Evolutionary conservation across 2,888 invertebrate genomes (phyloP).

Genomic region (Eledone cirrhosa): DNA sequence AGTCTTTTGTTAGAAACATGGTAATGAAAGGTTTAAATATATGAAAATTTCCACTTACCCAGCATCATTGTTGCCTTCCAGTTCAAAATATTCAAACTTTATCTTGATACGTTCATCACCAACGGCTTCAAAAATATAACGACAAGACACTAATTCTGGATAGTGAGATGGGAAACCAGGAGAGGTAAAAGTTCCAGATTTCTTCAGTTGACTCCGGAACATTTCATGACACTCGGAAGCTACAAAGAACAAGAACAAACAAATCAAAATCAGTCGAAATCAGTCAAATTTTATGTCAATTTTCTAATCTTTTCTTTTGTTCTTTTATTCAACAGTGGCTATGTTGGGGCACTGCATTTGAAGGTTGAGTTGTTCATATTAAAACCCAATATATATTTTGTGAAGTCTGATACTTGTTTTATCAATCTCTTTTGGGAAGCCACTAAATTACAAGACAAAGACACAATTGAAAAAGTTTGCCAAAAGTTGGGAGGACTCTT

Average conservation of each 20-base stretch:
- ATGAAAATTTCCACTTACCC: neutral
- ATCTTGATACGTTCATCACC: conserved; percentile 57
- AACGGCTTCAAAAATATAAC: conserved; percentile 56
- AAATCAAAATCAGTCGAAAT: neutral
- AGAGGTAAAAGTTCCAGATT: conserved; percentile 53
- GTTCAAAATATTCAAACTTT: conserved; percentile 54
- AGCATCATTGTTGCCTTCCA: conserved; percentile 44
- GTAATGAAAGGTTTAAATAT: neutral
- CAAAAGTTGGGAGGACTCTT: no score
- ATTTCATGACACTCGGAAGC: conserved; percentile 25
- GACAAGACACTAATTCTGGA: conserved; percentile 51
- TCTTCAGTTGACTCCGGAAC: conserved; percentile 20
- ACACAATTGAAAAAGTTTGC: no score
- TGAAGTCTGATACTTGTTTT: no score
- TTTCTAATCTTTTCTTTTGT: no score
- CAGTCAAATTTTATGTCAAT: no score
- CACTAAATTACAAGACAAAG: no score
- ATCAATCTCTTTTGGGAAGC: no score
- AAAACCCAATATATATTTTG: no score
- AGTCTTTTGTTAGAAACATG: no score
- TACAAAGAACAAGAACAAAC: neutral
- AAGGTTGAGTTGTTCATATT: no score
- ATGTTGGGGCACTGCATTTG: no score
- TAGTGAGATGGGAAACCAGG: conserved; percentile 59
- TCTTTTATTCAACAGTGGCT: no score